Conservation (phyloP, 1,140 invertebrate genomes). For the Trachymyrmex cornetzi region DNA sequence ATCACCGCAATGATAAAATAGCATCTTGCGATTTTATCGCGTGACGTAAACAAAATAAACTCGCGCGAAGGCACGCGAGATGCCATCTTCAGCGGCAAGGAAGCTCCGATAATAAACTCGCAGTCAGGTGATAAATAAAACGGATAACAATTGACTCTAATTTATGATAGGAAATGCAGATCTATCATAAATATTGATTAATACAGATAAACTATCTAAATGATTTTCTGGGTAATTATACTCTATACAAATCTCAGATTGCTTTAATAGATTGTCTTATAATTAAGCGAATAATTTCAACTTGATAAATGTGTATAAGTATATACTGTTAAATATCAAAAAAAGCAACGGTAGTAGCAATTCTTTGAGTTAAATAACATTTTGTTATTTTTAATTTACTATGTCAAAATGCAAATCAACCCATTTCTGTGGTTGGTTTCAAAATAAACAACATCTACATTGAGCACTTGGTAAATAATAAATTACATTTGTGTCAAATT, state of each 20-base stretch:
- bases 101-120: constrained; percentile 38
- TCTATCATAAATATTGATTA: constrained; percentile 11
- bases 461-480: too few species aligned
- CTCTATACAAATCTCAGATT: neutral
- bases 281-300: neutral
- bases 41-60: constrained; percentile 45
- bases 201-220: neutral
- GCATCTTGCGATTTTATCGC: constrained; percentile 56
- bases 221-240: neutral
- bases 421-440: too few species aligned
- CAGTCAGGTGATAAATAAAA: constrained; percentile 9
- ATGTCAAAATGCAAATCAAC: too few species aligned
- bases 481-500: too few species aligned
- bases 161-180: constrained; percentile 8
- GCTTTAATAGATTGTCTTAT: constrained; percentile 17
- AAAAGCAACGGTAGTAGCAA: too few species aligned
- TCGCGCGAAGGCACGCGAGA: constrained; percentile 9
- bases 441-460: too few species aligned
- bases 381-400: too few species aligned
- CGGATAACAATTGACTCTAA: constrained; percentile 23
- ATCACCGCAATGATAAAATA: constrained; percentile 45
- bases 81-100: neutral
- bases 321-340: neutral
- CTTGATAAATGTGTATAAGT: neutral
- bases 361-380: too few species aligned